phyloP scores from a whole-genome alignment of 2,888 invertebrate species.

The Callosobruchus maculatus region DNA sequence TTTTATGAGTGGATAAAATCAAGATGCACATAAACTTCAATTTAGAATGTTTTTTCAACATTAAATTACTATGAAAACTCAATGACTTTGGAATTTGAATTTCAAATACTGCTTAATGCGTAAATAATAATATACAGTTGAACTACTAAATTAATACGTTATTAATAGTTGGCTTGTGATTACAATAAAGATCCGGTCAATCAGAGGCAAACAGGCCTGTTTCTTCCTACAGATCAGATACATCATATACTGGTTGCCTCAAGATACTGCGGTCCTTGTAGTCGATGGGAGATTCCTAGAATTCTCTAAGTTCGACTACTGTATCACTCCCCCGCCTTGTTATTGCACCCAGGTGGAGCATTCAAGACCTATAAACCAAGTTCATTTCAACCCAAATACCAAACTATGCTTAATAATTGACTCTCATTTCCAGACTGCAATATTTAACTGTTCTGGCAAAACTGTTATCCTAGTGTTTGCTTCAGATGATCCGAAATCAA shows the following conservation, averaged over 20 bases:
- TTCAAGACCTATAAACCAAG: slow-evolving; percentile 56
- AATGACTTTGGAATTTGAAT: no score
- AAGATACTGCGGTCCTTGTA: slow-evolving; percentile 59
- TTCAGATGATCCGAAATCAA: neutral
- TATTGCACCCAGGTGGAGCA: slow-evolving; percentile 58
- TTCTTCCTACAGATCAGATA: slow-evolving; percentile 19
- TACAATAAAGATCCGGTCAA: no score
- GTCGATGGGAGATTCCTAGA: slow-evolving; percentile 71
- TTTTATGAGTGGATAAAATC: no score
- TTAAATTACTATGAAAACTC: no score
- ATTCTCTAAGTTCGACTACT: slow-evolving; percentile 69
- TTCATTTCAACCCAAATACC: slow-evolving; percentile 55
- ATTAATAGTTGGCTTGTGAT: no score
- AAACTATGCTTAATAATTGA: slow-evolving; percentile 23
- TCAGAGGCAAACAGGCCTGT: no score
- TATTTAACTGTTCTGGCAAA: slow-evolving; percentile 3
- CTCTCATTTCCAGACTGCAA: slow-evolving; percentile 12
- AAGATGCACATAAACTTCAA: no score
- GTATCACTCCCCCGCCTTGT: slow-evolving; percentile 84
- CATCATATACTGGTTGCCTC: slow-evolving; percentile 16
- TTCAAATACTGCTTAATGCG: no score
- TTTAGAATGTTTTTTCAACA: no score
- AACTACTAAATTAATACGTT: no score
- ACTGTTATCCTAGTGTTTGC: neutral
- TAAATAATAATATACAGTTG: no score